Evolutionary conservation across 2,888 invertebrate species (phyloP).

Genomic region (Euplagia quadripunctaria): DNA sequence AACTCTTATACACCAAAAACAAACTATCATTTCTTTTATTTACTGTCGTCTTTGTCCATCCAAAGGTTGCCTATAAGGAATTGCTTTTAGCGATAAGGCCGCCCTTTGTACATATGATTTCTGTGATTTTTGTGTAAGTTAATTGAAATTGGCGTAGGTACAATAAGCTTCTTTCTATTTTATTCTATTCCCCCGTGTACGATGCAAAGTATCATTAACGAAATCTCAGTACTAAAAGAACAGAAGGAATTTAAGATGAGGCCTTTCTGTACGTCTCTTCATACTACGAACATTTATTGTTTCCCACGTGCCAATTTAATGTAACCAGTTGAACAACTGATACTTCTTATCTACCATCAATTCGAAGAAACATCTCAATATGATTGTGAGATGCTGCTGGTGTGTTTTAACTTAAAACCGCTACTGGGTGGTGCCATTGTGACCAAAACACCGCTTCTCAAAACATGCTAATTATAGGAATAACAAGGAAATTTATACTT

Average conservation of each 20-base stretch:
- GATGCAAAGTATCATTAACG: too few species aligned
- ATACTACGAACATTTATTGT: neutral
- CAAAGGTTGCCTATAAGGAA: too few species aligned
- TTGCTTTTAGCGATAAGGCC: too few species aligned
- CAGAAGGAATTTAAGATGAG: neutral
- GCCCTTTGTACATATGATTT: too few species aligned
- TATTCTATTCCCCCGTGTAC: too few species aligned
- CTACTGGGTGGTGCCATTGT: slow-evolving; percentile 54
- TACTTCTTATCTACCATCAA: slow-evolving; percentile 22
- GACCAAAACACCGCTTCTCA: slow-evolving; percentile 53
- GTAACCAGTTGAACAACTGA: slow-evolving; percentile 13
- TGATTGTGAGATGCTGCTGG: slow-evolving; percentile 31
- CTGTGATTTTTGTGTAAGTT: too few species aligned
- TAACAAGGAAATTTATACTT: slow-evolving; percentile 30
- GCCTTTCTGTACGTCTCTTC: neutral
- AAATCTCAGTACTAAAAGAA: too few species aligned
- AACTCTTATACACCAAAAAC: too few species aligned
- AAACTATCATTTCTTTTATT: too few species aligned
- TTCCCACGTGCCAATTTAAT: slow-evolving; percentile 12
- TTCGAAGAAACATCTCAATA: slow-evolving; percentile 33
- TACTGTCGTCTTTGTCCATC: too few species aligned
- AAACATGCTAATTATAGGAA: slow-evolving; percentile 48
- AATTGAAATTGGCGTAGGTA: too few species aligned
- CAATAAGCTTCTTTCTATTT: too few species aligned
- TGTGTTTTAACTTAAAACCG: slow-evolving; percentile 44